Evolutionary conservation across 2,888 invertebrate species (phyloP), one percentile per base, ranked within the genome.

Genomic region (Acleris holmiana): DNA sequence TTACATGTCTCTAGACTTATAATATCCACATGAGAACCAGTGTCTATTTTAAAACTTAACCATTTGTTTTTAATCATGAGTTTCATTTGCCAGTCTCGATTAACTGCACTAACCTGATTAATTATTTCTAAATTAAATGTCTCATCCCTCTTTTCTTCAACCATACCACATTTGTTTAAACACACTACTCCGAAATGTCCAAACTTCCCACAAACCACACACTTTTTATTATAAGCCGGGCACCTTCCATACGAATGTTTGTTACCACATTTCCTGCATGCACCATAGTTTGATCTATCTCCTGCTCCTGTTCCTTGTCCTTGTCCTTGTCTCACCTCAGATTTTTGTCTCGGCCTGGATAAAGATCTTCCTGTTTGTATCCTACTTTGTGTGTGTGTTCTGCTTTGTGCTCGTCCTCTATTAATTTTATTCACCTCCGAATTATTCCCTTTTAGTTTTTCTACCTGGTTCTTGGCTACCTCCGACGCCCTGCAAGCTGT

Each of bases 1-100:
- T 21, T 40, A 15, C 25, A 25, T 17, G 29, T 54, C 13, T 60
- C 46, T 13, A 7, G n/a, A 47, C 35, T 55, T 55, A 65, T 19
- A 17, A 60, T 50, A 29, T 65, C 50, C 6, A 48, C 60, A 18
- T 65, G 65, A 18, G 49, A 48, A 10, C 60, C 59, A 29, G 65
- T 60, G 23, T 60, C 59, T 29, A 57, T 29, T 57, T 56, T 63
- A 44, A 57, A 57, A 44, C 19, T 21, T 8, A 56, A 8, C 10
- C 19, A 17, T 0, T 48, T 0, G 19, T 35, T 40, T 18, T 63
- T 57, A 15, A 57, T 15, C 29, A n/a, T 63, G 3, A 44, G 29
- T 57, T 51, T 46, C 15, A 56, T 46, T 21, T 21, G 41, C 62
- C 57, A 56, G 25, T 51, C 50, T n/a, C 29, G 49, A 23, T 10